These are phyloP conservation scores for Aphidoletes aphidimyza DNA, from an alignment of 2,888 invertebrate genomes.

Conservation along the genomic window DNA sequence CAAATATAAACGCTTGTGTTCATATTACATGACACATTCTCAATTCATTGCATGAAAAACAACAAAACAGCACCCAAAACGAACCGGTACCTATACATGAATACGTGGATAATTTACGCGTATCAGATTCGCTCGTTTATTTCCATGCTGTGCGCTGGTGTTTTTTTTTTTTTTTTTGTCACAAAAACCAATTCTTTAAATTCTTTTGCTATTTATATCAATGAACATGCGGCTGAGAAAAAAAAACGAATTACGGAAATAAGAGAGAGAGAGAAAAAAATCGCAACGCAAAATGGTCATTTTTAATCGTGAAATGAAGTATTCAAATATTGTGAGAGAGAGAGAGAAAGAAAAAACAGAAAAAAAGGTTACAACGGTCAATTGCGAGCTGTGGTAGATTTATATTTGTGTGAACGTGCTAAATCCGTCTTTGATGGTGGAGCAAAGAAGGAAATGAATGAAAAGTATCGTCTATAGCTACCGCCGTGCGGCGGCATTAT, in stretches of 20 bases:
- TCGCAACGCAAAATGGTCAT: neutral
- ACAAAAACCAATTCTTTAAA: constrained; percentile 9
- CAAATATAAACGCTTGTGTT: too few species aligned
- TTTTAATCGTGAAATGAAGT: constrained; percentile 40
- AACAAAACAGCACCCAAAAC: neutral
- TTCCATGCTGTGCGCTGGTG: too few species aligned
- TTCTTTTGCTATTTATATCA: constrained; percentile 34
- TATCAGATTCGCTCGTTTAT: neutral
- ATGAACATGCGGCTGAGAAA: neutral
- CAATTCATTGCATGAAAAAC: neutral
- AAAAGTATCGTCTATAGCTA: neutral
- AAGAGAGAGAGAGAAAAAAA: neutral
- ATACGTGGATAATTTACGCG: constrained; percentile 14
- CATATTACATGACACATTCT: constrained; percentile 16
- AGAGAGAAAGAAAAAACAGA: neutral
- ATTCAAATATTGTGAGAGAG: neutral
- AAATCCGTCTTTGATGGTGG: constrained; percentile 28
- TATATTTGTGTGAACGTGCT: constrained; percentile 32
- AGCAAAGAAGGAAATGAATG: neutral
- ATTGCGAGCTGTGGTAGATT: constrained; percentile 26
- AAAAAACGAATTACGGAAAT: neutral
- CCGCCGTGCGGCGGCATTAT: neutral
- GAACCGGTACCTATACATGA: neutral
- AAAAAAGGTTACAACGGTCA: constrained; percentile 31
- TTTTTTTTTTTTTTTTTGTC: neutral